Conservation (phyloP, 2,113 vertebrate genomes). For the Muntiacus reevesi region DNA sequence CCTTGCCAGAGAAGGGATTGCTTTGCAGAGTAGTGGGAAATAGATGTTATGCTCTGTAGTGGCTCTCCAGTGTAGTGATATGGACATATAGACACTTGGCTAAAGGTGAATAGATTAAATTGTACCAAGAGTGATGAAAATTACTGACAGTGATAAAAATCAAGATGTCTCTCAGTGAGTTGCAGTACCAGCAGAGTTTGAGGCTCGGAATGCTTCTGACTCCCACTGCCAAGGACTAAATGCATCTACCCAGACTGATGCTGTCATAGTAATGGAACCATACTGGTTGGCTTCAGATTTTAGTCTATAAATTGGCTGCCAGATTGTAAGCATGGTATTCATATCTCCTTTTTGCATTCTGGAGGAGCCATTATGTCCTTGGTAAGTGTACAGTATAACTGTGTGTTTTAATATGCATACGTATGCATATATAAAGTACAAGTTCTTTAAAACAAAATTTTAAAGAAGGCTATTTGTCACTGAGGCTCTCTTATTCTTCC, state of each 20-base stretch:
- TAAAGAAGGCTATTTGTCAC: not conserved
- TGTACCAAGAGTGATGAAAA: slow-evolving; percentile 18
- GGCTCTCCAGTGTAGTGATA: not conserved
- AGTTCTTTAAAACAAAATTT: not conserved
- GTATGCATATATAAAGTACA: not conserved
- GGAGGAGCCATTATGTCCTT: not conserved
- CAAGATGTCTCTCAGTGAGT: not conserved
- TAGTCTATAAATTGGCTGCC: not conserved
- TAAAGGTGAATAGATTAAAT: slow-evolving; percentile 6
- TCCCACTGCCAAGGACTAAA: not conserved
- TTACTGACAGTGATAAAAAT: slow-evolving; percentile 40
- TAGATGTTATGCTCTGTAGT: not conserved
- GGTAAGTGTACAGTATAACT: not conserved
- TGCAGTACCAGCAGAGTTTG: not conserved
- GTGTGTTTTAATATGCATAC: not conserved
- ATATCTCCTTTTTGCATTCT: not conserved
- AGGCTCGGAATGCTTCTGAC: not conserved
- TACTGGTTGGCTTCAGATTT: not conserved
- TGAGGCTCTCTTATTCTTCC: not conserved
- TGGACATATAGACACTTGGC: not conserved
- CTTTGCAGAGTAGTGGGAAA: not conserved
- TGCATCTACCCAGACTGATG: not conserved
- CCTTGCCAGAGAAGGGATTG: not conserved
- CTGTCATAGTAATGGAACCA: not conserved
- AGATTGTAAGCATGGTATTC: not conserved